phyloP scores from a whole-genome alignment of 1,140 invertebrate genomes.

The Nixonia krombeini region DNA sequence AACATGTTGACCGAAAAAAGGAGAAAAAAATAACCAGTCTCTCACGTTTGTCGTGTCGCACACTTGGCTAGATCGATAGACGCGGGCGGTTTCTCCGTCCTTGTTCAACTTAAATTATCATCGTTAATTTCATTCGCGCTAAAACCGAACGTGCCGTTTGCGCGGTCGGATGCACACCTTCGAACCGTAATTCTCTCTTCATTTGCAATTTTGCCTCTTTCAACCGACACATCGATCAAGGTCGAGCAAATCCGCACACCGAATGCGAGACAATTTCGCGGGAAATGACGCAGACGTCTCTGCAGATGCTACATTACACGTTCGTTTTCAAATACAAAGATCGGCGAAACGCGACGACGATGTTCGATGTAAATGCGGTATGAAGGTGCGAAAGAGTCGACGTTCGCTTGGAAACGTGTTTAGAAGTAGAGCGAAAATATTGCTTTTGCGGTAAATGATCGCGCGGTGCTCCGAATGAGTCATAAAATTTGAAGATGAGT shows the following conservation, averaged over 20 bases:
- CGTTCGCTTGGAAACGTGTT: too few species aligned
- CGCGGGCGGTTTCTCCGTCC: constrained; percentile 1
- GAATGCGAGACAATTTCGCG: neutral
- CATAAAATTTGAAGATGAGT: too few species aligned
- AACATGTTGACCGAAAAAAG: constrained; percentile 1
- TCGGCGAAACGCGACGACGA: too few species aligned
- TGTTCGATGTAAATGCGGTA: too few species aligned
- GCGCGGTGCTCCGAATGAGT: too few species aligned
- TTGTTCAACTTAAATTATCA: neutral
- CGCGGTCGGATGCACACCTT: neutral
- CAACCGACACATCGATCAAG: neutral
- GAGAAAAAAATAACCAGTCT: neutral
- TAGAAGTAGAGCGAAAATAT: too few species aligned
- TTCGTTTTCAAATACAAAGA: too few species aligned
- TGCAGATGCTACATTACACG: too few species aligned
- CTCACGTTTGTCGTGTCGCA: neutral
- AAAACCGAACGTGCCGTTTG: neutral
- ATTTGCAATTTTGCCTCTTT: neutral
- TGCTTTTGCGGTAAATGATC: too few species aligned
- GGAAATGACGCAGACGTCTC: neutral
- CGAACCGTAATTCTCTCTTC: neutral
- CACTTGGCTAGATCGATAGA: neutral
- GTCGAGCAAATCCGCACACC: neutral
- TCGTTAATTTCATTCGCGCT: neutral
- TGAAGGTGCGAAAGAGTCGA: too few species aligned